These are phyloP conservation scores for Drosophila oshimai DNA, from an alignment of 1,140 invertebrate species.

Conservation along the genomic window DNA sequence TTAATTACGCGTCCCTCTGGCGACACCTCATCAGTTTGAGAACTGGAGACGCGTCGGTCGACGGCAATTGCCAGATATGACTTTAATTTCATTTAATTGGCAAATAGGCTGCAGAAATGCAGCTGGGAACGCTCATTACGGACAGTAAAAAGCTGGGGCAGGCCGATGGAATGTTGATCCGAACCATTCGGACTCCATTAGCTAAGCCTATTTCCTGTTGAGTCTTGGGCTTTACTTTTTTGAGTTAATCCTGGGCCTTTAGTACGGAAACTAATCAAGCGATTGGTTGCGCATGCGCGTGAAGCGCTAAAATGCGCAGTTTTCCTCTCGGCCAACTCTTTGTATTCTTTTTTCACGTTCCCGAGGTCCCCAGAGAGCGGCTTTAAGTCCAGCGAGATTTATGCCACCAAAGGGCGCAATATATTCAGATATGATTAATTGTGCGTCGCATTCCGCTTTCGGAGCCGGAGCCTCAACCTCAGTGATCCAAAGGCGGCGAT, in stretches of 20 bases:
- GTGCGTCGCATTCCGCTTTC: conserved; percentile 40
- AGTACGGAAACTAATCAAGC: conserved; percentile 73
- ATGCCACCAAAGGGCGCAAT: conserved; percentile 68
- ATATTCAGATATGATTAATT: conserved; percentile 75
- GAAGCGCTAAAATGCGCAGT: conserved; percentile 40
- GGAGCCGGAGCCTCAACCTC: not conserved
- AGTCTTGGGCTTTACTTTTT: not conserved
- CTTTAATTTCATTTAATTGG: conserved; percentile 62
- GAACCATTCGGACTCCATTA: conserved; percentile 32
- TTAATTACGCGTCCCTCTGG: conserved; percentile 48
- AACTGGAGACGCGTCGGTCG: not conserved
- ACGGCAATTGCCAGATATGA: conserved; percentile 23
- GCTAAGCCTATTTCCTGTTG: conserved; percentile 56
- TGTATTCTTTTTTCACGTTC: not conserved
- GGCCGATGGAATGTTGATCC: conserved; percentile 25
- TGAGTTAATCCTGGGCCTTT: not conserved
- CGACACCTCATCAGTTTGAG: conserved; percentile 50
- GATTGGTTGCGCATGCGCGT: conserved; percentile 81
- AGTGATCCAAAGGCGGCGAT: conserved; percentile 56
- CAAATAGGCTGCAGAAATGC: conserved; percentile 35
- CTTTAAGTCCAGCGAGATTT: conserved; percentile 61
- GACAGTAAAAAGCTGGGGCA: conserved; percentile 16
- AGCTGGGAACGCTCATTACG: conserved; percentile 29
- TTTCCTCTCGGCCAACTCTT: not conserved
- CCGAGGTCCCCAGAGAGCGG: conserved; percentile 1